Conservation (phyloP, 2,113 vertebrate genomes). For the Mirounga angustirostris region DNA sequence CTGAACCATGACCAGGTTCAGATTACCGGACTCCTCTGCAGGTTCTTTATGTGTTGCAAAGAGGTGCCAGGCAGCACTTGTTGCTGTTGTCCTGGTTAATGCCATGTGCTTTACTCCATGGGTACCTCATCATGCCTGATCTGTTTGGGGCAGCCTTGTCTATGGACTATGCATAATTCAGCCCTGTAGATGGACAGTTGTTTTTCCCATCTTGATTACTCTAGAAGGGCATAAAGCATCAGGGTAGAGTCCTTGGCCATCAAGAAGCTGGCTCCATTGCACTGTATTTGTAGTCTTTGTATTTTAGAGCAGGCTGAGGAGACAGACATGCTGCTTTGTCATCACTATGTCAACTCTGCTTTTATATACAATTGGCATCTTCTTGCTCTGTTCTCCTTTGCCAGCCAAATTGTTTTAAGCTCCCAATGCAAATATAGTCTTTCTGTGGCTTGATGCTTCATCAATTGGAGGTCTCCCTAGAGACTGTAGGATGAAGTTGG, state of each 20-base stretch:
- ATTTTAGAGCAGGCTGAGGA: constrained; percentile 9
- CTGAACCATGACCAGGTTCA: not conserved
- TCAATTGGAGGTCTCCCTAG: constrained; percentile 15
- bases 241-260: not conserved
- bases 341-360: not conserved
- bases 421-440: not conserved
- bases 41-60: not conserved
- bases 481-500: constrained; percentile 9
- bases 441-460: not conserved
- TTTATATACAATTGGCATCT: not conserved
- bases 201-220: not conserved
- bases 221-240: not conserved
- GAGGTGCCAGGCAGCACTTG: not conserved
- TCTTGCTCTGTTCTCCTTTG: not conserved
- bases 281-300: not conserved
- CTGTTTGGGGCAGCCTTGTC: not conserved
- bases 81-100: too few relatives aligned
- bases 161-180: not conserved
- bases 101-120: not conserved
- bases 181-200: not conserved
- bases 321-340: not conserved
- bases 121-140: not conserved
- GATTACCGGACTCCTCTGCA: not conserved
- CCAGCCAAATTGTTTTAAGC: constrained; percentile 13
- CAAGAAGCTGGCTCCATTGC: not conserved